Base-by-base conservation (phyloP, 1,140 invertebrate species). In the Maconellicoccus hirsutus region DNA sequence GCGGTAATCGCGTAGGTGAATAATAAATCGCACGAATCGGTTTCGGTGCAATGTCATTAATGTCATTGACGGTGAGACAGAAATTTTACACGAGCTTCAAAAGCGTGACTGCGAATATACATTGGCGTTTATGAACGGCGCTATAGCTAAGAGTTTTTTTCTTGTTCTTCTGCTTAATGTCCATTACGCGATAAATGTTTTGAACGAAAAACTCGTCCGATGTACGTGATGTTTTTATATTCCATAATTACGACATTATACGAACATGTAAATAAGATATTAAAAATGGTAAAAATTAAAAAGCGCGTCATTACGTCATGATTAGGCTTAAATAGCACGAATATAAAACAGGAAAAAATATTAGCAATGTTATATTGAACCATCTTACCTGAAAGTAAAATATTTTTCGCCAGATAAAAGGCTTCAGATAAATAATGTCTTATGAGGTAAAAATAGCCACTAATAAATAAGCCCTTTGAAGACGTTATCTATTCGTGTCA, bases 401-500 rank as follows among this genome's bases (percentile, higher is more conserved):
- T 6, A 12, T 52, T 16, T 52, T 52, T 52, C 12, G 42, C 42
- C 42, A 52, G 42, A 52, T 52, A 8, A 52, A n/a, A 52, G 42
- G 42, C 16, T 52, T 52, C 42, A 52, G 42, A 52, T 52, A 52
- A 52, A 16, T 16, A 52, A 52, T 52, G 42, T 52, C 16, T 52
- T 52, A 52, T 8, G 12, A 33, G 16, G 42, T 52, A 52, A 52
- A 52, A 52, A 52, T 52, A 52, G 42, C 42, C 42, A 16, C 42
- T 16, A 52, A 52, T 52, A 52, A 52, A 52, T 52, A 52, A 52
- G 42, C 42, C 42, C 42, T 16, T n/a, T 33, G n/a, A 4, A 52
- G 42, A 52, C 42, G 42, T 52, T 66, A 66, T 66, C 21, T 66
- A 66, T 66, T 66, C 61, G 61, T 23, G 61, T 66, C 61, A 66